phyloP scores from a whole-genome alignment of 2,113 vertebrate genomes.

The Spheniscus mendiculus region DNA sequence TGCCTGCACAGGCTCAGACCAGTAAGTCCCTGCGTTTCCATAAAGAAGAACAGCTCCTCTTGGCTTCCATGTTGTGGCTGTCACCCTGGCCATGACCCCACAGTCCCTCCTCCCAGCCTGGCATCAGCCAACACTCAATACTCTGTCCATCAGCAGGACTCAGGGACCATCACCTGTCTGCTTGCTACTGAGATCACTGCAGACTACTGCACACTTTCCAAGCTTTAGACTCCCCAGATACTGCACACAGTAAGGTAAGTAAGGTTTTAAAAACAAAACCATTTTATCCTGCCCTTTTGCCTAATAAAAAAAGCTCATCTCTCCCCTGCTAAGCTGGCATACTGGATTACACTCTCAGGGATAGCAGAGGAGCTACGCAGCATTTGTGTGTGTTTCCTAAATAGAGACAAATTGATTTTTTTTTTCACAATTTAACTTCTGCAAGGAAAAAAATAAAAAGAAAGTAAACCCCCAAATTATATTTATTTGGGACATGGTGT shows the following conservation, averaged over 20 bases:
- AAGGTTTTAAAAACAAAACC: neutral
- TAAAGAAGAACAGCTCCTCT: neutral
- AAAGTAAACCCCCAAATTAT: accelerated
- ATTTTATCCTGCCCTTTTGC: neutral
- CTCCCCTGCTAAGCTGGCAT: neutral
- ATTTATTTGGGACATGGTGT: neutral
- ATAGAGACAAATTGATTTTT: neutral
- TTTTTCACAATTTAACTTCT: neutral
- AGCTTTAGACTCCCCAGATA: neutral
- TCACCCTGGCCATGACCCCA: neutral
- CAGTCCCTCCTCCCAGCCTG: neutral
- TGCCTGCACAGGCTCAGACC: neutral
- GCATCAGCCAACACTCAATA: neutral
- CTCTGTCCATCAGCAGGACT: neutral
- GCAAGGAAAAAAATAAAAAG: neutral
- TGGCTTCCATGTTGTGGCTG: neutral
- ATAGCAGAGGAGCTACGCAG: accelerated
- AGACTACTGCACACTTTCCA: neutral
- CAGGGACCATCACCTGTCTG: neutral
- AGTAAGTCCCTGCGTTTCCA: neutral
- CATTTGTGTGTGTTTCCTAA: neutral
- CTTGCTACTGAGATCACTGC: neutral
- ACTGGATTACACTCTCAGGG: neutral
- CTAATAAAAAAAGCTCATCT: neutral
- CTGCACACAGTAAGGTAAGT: neutral